Percentiles rank a stretch among this genome's conserved stretches.
Conservation (phyloP, 2,797 vertebrate genomes). For the Crenichthys baileyi region DNA sequence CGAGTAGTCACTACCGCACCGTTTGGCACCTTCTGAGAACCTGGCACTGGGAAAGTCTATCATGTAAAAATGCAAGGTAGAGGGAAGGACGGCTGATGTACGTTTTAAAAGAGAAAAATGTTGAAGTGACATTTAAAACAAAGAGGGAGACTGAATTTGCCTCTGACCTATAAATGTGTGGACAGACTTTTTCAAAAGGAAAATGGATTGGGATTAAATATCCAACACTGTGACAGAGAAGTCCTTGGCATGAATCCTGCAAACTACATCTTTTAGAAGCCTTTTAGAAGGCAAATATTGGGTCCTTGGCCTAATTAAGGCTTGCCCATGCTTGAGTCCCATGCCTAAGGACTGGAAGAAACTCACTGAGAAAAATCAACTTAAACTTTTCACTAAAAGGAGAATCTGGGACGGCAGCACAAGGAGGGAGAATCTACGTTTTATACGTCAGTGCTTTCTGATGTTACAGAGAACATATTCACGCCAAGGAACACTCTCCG, state of each 20-base stretch:
- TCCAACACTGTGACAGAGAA: conserved; percentile 15
- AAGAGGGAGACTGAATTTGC: conserved; percentile 12
- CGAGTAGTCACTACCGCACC: conserved; percentile 18
- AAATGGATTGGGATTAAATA: conserved; percentile 37
- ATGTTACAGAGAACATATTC: conserved; percentile 34
- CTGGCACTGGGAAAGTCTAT: conserved; percentile 25
- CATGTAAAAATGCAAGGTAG: conserved; percentile 27
- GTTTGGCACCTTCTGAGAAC: conserved; percentile 32
- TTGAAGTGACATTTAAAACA: conserved; percentile 32
- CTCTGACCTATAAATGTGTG: conserved; percentile 37
- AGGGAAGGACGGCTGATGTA: conserved; percentile 21
- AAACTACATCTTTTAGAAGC: conserved; percentile 34
- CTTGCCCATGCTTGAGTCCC: conserved; percentile 28
- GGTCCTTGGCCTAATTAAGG: conserved; percentile 44
- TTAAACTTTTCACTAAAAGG: conserved; percentile 46
- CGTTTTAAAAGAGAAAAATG: conserved; percentile 28
- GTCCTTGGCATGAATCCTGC: conserved; percentile 29
- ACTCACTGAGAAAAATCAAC: conserved; percentile 37
- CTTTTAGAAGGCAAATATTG: conserved; percentile 36
- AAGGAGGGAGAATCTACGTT: conserved; percentile 26
- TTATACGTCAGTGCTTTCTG: conserved; percentile 29
- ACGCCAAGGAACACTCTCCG: conserved; percentile 33
- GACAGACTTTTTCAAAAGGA: conserved; percentile 14
- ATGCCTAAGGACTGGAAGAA: conserved; percentile 32
- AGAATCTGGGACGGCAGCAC: conserved; percentile 23